Base-by-base conservation (phyloP, 2,888 invertebrate species). In the Acrocyrtus sp. region DNA sequence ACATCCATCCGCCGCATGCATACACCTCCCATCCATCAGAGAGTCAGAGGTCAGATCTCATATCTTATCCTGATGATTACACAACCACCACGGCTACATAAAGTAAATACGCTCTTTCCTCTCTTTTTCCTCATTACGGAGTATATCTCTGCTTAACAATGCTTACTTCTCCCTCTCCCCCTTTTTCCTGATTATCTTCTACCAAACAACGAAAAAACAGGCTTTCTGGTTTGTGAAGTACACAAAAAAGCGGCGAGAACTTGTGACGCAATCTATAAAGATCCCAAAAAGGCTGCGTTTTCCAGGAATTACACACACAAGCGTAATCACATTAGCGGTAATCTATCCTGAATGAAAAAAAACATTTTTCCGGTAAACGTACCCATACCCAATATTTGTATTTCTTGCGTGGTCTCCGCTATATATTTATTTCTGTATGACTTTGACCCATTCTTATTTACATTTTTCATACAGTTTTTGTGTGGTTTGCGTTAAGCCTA, bases 21-120 rank as follows among this genome's bases (percentile, higher is more conserved):
- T 50, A 68, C n/a, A n/a, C 67, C 67, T 53, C 58, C 47, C 53
- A 60, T 69, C 76, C 70, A 76, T 76, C 73, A 74, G 8, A 21
- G 67, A 76, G 74, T 76, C 76, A 76, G 54, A 69, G 76, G 74
- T 76, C 74, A 70, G 17, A 50, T 51, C 67, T 24, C 60, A 62
- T 74, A 76, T 66, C 76, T 74, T 69, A 76, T 76, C 76, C n/a
- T n/a, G n/a, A n/a, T n/a, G n/a, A 74, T 76, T 76, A 73, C 43
- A 34, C 22, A 51, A 65, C 43, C 34, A 34, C 12, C 12, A 34
- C 34, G 34, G 34, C 12, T 34, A 34, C 34, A 34, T 12, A 34
- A n/a, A 34, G 34, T 34, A 34, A 34, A 34, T 34, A 34, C 15
- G 29, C 15, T 26, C 27, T 58, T 24, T 60, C 58, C 58, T 27